Percentiles rank a stretch among this genome's conserved stretches.
phyloP scores from a whole-genome alignment of 2,113 vertebrate genomes.

The Columbina picui region DNA sequence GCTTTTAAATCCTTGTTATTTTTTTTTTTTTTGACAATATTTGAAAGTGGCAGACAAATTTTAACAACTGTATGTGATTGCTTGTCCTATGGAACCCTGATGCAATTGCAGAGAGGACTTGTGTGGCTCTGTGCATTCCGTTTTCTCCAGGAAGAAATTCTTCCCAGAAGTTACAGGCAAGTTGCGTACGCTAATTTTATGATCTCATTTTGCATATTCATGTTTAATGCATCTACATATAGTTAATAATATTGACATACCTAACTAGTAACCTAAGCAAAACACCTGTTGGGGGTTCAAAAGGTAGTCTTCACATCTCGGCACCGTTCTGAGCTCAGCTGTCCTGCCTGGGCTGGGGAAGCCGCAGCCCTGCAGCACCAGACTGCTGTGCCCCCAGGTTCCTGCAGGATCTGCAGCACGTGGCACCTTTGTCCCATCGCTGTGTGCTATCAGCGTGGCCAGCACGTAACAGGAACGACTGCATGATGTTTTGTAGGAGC shows the following conservation, averaged over 20 bases:
- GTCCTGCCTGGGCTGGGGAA: not conserved
- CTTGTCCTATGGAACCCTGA: not conserved
- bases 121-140: not conserved
- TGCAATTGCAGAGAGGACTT: not conserved
- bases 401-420: not conserved
- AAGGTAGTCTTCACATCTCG: not conserved
- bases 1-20: too few species aligned
- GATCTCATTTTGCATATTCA: not conserved
- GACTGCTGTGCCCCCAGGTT: not conserved
- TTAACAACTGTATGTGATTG: not conserved
- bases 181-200: not conserved
- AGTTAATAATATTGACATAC: not conserved
- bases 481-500: not conserved
- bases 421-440: not conserved
- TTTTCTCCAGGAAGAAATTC: not conserved
- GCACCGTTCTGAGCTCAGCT: not conserved
- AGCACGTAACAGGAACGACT: not conserved
- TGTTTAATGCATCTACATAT: not conserved
- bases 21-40: not conserved
- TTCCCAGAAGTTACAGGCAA: not conserved
- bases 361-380: not conserved
- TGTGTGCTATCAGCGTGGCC: not conserved
- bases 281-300: not conserved
- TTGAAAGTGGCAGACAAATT: not conserved
- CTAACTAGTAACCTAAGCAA: not conserved